Evolutionary conservation across 2,888 invertebrate genomes (phyloP), one percentile per base, ranked within the genome.

Genomic region (Sesamia inferens): DNA sequence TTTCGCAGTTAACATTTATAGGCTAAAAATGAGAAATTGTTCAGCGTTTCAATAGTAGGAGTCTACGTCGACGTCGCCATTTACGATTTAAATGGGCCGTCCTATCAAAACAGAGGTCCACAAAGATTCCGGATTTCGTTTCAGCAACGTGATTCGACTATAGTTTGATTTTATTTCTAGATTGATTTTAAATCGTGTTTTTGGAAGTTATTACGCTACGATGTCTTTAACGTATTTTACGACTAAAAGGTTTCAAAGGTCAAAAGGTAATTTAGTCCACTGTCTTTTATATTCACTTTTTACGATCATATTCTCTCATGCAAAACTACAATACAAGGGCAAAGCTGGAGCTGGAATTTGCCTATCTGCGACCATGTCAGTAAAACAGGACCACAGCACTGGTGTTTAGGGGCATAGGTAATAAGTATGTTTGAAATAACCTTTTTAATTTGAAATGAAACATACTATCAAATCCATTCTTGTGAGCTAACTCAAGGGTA

Each of bases 41-140:
- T 78, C 42, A 55, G 65, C 64, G 57, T 85, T 86, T 87, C 67
- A 71, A 84, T 86, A 87, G 88, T 88, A 85, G 85, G 71, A 85
- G 79, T 85, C 74, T 84, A 72, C 19, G 4, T 44, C 55, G 84
- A 73, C 86, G 81, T 86, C 77, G 86, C 88, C 88, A 92, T 92
- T 89, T 88, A 88, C 88, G 87, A 90, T 90, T 89, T 87, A 79
- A 92, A 92, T 91, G 91, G 90, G 76, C 86, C 85, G 87, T 92
- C 93, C 92, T 93, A 93, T 92, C 88, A 92, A 92, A 93, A 93
- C 91, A 93, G 79, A 74, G 87, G 83, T 86, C 83, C 84, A 88
- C 82, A 67, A 84, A 77, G 87, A 89, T 89, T 89, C 87, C 85
- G 82, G 90, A 92, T 90, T 91, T 90, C 79, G 82, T 90, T 91